These are phyloP conservation scores for Toxostoma redivivum DNA, from an alignment of 2,113 vertebrate species.

Conservation along the genomic window DNA sequence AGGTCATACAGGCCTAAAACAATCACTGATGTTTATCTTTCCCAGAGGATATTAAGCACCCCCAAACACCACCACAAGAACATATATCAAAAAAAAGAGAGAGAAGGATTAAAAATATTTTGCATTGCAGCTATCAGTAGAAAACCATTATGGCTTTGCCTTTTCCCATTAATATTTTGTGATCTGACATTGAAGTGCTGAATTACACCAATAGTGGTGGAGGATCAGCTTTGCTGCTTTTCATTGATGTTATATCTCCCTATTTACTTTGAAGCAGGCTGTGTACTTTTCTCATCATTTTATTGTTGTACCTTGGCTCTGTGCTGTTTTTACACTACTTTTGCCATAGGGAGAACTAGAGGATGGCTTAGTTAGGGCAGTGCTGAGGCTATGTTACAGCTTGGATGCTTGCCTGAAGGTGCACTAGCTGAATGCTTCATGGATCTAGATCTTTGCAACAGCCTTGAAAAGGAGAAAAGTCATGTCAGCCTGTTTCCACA, in stretches of 20 bases:
- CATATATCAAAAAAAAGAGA: background rate
- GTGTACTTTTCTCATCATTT: background rate
- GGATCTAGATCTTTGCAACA: background rate
- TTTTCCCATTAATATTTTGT: constrained; percentile 12
- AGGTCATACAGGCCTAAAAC: constrained; percentile 42
- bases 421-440: background rate
- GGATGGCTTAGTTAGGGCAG: background rate
- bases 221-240: background rate
- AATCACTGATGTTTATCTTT: constrained; percentile 54
- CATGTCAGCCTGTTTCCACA: background rate
- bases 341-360: background rate
- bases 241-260: background rate
- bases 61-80: constrained; percentile 37
- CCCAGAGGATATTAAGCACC: constrained; percentile 41
- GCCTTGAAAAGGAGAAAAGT: background rate
- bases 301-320: background rate
- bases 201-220: background rate
- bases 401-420: background rate
- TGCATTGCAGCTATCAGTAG: background rate
- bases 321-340: background rate
- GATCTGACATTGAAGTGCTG: background rate
- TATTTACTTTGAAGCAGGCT: background rate
- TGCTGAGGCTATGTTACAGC: background rate
- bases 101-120: background rate
- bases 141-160: background rate